phyloP scores from a whole-genome alignment of 2,888 invertebrate genomes.

The Exocentrus adspersus region DNA sequence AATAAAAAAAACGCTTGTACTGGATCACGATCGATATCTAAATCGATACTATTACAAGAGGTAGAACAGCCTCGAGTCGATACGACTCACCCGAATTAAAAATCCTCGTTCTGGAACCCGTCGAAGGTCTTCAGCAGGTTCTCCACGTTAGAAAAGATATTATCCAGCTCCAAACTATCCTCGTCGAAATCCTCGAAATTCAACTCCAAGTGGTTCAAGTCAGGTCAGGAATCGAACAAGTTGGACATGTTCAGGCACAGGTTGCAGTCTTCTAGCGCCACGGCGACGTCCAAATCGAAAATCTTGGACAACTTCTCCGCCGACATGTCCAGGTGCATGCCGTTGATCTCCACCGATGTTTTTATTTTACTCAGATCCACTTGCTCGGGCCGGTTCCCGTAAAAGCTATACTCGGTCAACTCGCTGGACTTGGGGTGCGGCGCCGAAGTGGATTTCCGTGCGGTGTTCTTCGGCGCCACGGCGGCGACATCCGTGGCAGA shows the following conservation, averaged over 20 bases:
- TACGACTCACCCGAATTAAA: background rate
- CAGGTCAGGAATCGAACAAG: slow-evolving; percentile 37
- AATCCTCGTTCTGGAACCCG: background rate
- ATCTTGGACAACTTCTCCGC: slow-evolving; percentile 66
- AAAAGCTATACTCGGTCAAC: slow-evolving; percentile 63
- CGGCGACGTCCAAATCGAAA: slow-evolving; percentile 66
- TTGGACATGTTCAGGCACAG: slow-evolving; percentile 15
- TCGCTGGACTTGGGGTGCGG: slow-evolving; percentile 48
- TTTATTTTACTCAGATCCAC: slow-evolving; percentile 63
- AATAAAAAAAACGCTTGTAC: no score
- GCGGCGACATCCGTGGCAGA: slow-evolving; percentile 25
- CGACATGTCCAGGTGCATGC: slow-evolving; percentile 65
- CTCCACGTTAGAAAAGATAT: slow-evolving; percentile 45
- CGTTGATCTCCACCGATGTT: slow-evolving; percentile 67
- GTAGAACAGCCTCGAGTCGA: no score
- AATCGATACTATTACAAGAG: no score
- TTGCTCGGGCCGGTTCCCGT: slow-evolving; percentile 63
- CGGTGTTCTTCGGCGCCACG: slow-evolving; percentile 57
- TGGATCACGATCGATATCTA: no score
- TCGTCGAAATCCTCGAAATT: slow-evolving; percentile 43
- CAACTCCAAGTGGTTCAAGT: slow-evolving; percentile 35
- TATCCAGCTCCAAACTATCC: slow-evolving; percentile 48
- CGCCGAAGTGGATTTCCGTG: slow-evolving; percentile 64
- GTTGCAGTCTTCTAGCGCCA: slow-evolving; percentile 62
- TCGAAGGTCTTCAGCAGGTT: slow-evolving; percentile 30